Percentiles rank a stretch among this genome's conserved stretches.
phyloP scores from a whole-genome alignment of 1,140 invertebrate species.

The Linepithema humile region DNA sequence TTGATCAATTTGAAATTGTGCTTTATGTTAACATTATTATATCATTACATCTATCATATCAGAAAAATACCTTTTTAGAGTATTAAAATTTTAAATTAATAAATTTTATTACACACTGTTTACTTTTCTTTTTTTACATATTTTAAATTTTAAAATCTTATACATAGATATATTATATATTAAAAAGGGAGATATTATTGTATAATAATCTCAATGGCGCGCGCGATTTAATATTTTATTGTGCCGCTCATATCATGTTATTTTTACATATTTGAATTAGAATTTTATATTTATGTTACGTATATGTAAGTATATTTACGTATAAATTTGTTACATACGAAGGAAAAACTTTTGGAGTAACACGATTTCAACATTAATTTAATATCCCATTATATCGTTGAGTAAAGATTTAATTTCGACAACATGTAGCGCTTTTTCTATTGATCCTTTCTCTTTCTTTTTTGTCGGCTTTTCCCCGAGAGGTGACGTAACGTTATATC shows the following conservation, averaged over 20 bases:
- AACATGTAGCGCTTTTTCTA: conserved; percentile 6
- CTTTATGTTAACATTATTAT: background rate
- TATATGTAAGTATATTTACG: no score
- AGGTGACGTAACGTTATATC: conserved; percentile 50
- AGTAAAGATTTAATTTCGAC: conserved; percentile 32
- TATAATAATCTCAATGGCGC: no score
- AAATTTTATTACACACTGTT: no score
- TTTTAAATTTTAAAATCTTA: no score
- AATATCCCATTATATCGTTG: conserved; percentile 21
- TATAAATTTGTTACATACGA: no score
- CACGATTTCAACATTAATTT: conserved; percentile 16
- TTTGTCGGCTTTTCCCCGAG: conserved; percentile 37
- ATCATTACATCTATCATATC: background rate
- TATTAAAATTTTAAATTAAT: background rate
- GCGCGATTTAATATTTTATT: no score
- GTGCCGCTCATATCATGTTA: no score
- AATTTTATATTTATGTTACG: no score
- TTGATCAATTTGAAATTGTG: background rate
- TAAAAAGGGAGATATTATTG: no score
- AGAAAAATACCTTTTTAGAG: background rate
- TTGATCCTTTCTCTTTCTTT: conserved; percentile 26
- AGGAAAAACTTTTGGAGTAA: background rate
- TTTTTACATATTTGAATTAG: no score
- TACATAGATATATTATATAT: no score
- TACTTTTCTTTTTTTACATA: no score